A percentile compares a stretch with the other conserved stretches of the same genome.
Evolutionary conservation across 2,797 vertebrate genomes (phyloP).

Genomic region (Triplophysa bombifrons): DNA sequence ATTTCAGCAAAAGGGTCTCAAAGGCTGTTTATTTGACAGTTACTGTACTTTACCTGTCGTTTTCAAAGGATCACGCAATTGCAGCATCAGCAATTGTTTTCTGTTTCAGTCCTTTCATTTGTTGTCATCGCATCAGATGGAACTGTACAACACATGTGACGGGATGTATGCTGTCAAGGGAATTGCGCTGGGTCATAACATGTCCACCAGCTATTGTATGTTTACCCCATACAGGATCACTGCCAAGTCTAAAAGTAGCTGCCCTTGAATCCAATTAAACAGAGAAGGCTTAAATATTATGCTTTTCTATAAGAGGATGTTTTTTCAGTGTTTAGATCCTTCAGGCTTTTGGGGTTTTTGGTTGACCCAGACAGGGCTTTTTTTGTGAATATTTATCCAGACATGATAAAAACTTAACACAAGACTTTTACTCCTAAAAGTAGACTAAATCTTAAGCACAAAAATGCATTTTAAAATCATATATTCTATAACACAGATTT

Average conservation of each 20-base stretch:
- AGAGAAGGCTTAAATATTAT: slow-evolving; percentile 6
- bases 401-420: neutral
- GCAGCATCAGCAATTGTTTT: slow-evolving; percentile 15
- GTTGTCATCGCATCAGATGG: slow-evolving; percentile 38
- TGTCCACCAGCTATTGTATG: slow-evolving; percentile 37
- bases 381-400: neutral
- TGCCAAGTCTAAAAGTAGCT: slow-evolving; percentile 46
- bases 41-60: neutral
- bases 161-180: slow-evolving; percentile 47
- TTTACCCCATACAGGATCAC: slow-evolving; percentile 29
- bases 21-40: neutral
- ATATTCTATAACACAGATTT: neutral
- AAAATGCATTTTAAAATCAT: too few relatives aligned
- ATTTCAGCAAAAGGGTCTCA: neutral
- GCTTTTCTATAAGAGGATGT: slow-evolving; percentile 27
- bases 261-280: slow-evolving; percentile 35
- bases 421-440: neutral
- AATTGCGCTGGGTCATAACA: slow-evolving; percentile 31
- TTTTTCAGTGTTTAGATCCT: slow-evolving; percentile 42
- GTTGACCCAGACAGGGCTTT: neutral
- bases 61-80: neutral
- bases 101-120: neutral
- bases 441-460: too few relatives aligned
- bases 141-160: slow-evolving; percentile 31
- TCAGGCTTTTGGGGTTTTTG: slow-evolving; percentile 11